Base-by-base conservation (phyloP, 2,888 invertebrate species). In the Pyrrhopygopsis socrates region DNA sequence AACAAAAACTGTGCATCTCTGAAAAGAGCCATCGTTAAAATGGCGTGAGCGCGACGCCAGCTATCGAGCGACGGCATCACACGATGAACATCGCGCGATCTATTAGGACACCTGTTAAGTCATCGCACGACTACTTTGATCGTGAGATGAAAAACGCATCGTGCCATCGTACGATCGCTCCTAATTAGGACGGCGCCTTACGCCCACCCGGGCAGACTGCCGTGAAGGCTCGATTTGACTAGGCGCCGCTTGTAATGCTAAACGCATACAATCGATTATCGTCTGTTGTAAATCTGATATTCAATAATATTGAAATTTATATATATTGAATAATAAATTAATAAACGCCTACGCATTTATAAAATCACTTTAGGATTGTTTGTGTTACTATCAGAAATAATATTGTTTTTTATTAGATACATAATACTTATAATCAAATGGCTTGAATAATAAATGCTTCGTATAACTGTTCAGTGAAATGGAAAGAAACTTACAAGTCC, bases 131-230 rank as follows among this genome's bases (percentile, higher is more conserved):
- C 34, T 30, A 68, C 68, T 68, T 68, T 18, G 34, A 68, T 68
- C 68, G 68, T 38, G 68, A 68, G 41, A 70, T 38, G 70, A 70
- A 70, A 70, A 70, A 70, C 70, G 70, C 70, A 65, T 65, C 65
- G 65, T 24, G 30, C 30, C 65, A 65, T 65, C 65, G 65, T 65
- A 65, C 27, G 65, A 65, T 65, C 65, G 65, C 27, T 24, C n/a
- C 65, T 24, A 65, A 65, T 65, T 65, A 65, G 65, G 65, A 65
- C 65, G 11, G 15, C 30, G 8, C 65, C 65, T 30, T 65, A 65
- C 78, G 68, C 68, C 78, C 78, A 78, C 78, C 68, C 67, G 22
- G 27, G n/a, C 27, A 45, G 75, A 41, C n/a, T 18, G 34, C 20
- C 34, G 29, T 50, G 54, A 34, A 27, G 50, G 30, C 20, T 71